Conservation (phyloP, 2,888 invertebrate genomes). For the Eledone cirrhosa region DNA sequence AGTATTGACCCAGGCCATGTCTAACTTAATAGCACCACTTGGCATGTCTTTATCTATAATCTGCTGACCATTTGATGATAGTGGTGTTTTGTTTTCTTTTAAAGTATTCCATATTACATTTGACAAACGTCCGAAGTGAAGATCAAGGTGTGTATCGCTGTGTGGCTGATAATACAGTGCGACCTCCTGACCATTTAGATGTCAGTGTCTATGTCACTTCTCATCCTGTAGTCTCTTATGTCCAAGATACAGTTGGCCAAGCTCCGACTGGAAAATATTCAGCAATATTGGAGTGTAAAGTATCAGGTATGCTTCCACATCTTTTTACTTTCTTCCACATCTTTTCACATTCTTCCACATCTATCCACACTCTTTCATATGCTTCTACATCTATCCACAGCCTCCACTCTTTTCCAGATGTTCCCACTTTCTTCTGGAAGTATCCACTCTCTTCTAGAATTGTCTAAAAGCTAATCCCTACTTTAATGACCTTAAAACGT, state of each 20-base stretch:
- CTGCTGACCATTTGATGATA: no score
- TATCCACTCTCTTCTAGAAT: no score
- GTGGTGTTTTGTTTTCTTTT: slow-evolving; percentile 27
- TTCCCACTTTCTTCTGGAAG: no score
- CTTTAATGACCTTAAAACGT: no score
- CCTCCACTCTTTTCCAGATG: not conserved
- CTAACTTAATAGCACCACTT: no score
- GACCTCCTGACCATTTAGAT: slow-evolving; percentile 61
- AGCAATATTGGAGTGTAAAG: slow-evolving; percentile 62
- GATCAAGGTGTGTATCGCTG: slow-evolving; percentile 64
- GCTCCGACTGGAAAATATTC: slow-evolving; percentile 61
- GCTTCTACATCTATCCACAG: not conserved
- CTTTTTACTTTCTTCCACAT: no score
- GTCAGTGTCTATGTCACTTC: slow-evolving; percentile 60
- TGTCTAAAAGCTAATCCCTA: no score
- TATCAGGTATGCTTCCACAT: slow-evolving; percentile 51
- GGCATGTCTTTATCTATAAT: no score
- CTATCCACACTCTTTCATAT: no score
- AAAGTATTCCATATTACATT: slow-evolving; percentile 47
- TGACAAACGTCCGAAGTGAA: slow-evolving; percentile 46
- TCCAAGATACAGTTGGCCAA: slow-evolving; percentile 64
- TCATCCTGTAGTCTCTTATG: slow-evolving; percentile 54
- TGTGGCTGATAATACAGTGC: slow-evolving; percentile 65
- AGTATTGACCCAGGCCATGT: no score
- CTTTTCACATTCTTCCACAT: no score